Conservation (phyloP, 2,113 vertebrate species). For the Zosterops borbonicus region DNA sequence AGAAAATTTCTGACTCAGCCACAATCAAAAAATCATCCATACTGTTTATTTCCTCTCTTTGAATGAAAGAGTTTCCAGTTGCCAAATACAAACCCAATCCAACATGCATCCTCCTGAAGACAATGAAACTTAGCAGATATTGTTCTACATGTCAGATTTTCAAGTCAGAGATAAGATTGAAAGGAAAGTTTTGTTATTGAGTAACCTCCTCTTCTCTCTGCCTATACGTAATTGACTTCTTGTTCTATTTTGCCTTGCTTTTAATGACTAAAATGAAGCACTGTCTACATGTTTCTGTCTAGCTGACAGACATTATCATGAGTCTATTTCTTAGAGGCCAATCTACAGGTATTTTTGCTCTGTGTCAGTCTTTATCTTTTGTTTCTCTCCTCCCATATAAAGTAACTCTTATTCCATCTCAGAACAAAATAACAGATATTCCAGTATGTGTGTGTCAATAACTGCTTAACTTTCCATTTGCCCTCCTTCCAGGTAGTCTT, state of each 20-base stretch:
- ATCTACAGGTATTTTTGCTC: neutral
- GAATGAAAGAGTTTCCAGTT: constrained; percentile 19
- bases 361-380: neutral
- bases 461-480: neutral
- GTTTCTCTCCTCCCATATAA: neutral
- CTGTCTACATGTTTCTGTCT: neutral
- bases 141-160: neutral
- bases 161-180: neutral
- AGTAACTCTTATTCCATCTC: neutral
- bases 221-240: neutral
- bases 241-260: neutral
- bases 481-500: neutral
- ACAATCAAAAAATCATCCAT: neutral
- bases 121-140: neutral
- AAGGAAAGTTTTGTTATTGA: neutral
- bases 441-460: neutral
- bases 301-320: neutral
- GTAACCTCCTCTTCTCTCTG: neutral
- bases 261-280: neutral
- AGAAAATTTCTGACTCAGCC: constrained; percentile 4
- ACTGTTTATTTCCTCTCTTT: constrained; percentile 1
- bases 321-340: neutral
- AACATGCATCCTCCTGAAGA: neutral
- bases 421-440: neutral
- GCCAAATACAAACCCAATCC: constrained; percentile 20